Percentiles rank a stretch among this genome's conserved stretches.
phyloP scores from a whole-genome alignment of 1,140 invertebrate species.

The Oryzaephilus surinamensis region DNA sequence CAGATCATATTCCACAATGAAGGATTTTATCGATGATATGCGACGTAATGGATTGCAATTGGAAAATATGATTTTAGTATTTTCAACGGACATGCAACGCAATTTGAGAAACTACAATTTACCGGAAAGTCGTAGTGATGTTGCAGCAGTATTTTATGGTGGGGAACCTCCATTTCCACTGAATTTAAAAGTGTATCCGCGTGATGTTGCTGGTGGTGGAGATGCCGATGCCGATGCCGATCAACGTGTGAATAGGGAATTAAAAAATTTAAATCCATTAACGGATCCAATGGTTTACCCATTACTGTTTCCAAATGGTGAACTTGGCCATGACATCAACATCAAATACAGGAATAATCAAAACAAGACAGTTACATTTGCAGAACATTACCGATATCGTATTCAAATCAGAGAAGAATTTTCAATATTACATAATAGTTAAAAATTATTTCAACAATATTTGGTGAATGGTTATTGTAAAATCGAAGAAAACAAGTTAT shows the following conservation, averaged over 20 bases:
- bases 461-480: not conserved
- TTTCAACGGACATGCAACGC: not conserved
- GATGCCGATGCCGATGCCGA: not conserved
- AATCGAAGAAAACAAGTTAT: not conserved
- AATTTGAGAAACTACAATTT: not conserved
- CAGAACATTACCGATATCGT: not conserved
- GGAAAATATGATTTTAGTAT: not conserved
- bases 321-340: not conserved
- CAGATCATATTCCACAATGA: not conserved
- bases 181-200: no score
- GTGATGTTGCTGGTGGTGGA: no score
- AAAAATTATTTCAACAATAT: not conserved
- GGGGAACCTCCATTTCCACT: no score
- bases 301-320: not conserved
- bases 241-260: not conserved
- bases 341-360: not conserved
- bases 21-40: not conserved
- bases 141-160: not conserved
- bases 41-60: not conserved
- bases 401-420: not conserved
- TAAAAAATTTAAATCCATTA: slow-evolving; percentile 1
- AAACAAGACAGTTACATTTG: not conserved
- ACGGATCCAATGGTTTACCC: not conserved
- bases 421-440: not conserved
- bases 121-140: not conserved